A percentile compares a stretch with the other conserved stretches of the same genome.
phyloP scores from a whole-genome alignment of 2,888 invertebrate species.

The Ormyrus labotus region DNA sequence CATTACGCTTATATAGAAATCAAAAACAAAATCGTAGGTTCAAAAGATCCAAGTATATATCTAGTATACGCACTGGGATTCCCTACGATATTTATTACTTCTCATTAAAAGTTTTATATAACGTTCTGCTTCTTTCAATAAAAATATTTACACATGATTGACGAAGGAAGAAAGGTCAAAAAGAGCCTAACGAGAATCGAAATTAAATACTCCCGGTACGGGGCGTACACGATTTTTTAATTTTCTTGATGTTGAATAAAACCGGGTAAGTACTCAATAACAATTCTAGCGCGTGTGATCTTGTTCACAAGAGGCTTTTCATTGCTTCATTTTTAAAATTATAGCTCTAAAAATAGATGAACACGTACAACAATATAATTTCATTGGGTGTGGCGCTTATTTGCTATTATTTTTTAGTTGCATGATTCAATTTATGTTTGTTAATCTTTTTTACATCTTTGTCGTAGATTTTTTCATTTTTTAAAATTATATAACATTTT shows the following conservation, averaged over 20 bases:
- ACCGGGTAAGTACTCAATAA: constrained; percentile 2
- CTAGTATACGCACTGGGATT: background rate
- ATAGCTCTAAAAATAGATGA: constrained; percentile 12
- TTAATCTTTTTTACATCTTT: constrained; percentile 33
- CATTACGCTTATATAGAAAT: constrained; percentile 37
- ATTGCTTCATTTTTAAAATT: constrained; percentile 24
- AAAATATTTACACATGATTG: constrained; percentile 55
- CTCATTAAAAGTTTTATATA: constrained; percentile 40
- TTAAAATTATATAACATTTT: constrained; percentile 25
- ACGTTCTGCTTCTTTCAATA: constrained; percentile 24
- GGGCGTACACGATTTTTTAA: constrained; percentile 48
- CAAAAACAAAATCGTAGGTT: constrained; percentile 31
- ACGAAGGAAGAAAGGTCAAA: constrained; percentile 10
- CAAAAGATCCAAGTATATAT: background rate
- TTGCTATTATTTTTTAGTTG: constrained; percentile 5
- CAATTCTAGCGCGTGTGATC: background rate
- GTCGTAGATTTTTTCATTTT: constrained; percentile 36
- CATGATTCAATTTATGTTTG: constrained; percentile 14
- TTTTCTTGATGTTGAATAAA: constrained; percentile 18
- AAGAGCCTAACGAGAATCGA: background rate
- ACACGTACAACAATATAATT: constrained; percentile 21
- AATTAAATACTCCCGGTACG: constrained; percentile 13
- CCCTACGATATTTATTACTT: constrained; percentile 20
- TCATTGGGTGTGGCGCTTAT: constrained; percentile 7
- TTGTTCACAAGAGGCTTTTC: constrained; percentile 2